A percentile compares a stretch with the other conserved stretches of the same genome.
phyloP scores from a whole-genome alignment of 2,888 invertebrate genomes.

The Limnephilus rhombicus region DNA sequence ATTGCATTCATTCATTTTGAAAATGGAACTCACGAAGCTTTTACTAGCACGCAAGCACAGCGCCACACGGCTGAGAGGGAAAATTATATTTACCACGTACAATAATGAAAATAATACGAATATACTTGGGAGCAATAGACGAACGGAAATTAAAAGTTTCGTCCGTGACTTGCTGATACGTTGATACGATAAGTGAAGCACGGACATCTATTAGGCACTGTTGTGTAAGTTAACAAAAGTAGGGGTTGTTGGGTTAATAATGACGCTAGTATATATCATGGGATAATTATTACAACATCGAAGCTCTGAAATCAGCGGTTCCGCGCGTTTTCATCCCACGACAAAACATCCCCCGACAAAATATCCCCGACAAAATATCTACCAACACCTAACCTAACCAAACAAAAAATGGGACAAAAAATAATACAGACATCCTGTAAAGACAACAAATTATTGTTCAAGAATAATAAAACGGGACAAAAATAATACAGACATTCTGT shows the following conservation, averaged over 20 bases:
- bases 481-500: too few species aligned
- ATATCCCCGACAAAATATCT: too few species aligned
- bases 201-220: background rate
- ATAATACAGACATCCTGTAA: too few species aligned
- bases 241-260: background rate
- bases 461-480: too few species aligned
- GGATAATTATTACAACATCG: too few species aligned
- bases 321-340: too few species aligned
- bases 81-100: background rate
- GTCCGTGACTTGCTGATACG: background rate
- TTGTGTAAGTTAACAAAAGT: background rate
- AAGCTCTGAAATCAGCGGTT: too few species aligned
- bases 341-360: too few species aligned
- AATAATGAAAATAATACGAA: background rate
- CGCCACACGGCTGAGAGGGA: background rate
- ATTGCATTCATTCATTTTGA: slow-evolving; percentile 29
- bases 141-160: background rate
- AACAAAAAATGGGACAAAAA: too few species aligned
- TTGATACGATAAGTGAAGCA: background rate
- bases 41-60: background rate
- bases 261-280: background rate
- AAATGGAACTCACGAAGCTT: slow-evolving; percentile 33
- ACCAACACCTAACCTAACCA: too few species aligned
- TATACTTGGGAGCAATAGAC: background rate
- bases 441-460: too few species aligned